Conservation (phyloP, 64 coral and sea anemone species). For the Exaiptasia diaphana region DNA sequence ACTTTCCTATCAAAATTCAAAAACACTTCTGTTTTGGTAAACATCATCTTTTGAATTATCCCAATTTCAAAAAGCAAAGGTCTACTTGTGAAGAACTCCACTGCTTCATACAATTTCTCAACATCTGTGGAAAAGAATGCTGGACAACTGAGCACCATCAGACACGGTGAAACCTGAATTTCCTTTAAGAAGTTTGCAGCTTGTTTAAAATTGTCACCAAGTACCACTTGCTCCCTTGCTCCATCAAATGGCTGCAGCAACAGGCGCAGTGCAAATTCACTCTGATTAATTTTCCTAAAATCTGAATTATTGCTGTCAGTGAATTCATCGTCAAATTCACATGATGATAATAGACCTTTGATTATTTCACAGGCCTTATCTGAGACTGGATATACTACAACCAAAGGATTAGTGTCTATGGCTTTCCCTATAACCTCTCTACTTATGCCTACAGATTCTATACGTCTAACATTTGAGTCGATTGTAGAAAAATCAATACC, state of each 20-base stretch:
- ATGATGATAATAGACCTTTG: slow-evolving; percentile 34
- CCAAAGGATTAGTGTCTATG: slow-evolving; percentile 59
- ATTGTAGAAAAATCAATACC: slow-evolving; percentile 41
- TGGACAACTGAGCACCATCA: slow-evolving; percentile 72
- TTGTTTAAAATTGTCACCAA: slow-evolving; percentile 60
- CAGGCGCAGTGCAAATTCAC: slow-evolving; percentile 49
- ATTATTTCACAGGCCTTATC: slow-evolving; percentile 39
- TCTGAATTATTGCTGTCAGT: slow-evolving; percentile 15
- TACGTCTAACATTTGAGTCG: slow-evolving; percentile 54
- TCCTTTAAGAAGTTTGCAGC: slow-evolving; percentile 73
- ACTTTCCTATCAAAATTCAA: slow-evolving; percentile 63
- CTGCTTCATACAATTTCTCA: slow-evolving; percentile 30
- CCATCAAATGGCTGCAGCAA: slow-evolving; percentile 67
- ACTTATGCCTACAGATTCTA: slow-evolving; percentile 49
- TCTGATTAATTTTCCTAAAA: not conserved
- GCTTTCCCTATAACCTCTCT: slow-evolving; percentile 57
- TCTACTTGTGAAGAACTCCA: slow-evolving; percentile 72
- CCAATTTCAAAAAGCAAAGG: slow-evolving; percentile 83
- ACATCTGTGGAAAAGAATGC: slow-evolving; percentile 62
- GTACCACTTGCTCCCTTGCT: slow-evolving; percentile 62
- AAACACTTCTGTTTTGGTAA: slow-evolving; percentile 77
- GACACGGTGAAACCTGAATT: slow-evolving; percentile 66
- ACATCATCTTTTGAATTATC: slow-evolving; percentile 71
- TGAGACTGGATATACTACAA: slow-evolving; percentile 68
- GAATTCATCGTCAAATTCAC: slow-evolving; percentile 36